Evolutionary conservation across 2,113 vertebrate species (phyloP).

Genomic region (Xenopus borealis): DNA sequence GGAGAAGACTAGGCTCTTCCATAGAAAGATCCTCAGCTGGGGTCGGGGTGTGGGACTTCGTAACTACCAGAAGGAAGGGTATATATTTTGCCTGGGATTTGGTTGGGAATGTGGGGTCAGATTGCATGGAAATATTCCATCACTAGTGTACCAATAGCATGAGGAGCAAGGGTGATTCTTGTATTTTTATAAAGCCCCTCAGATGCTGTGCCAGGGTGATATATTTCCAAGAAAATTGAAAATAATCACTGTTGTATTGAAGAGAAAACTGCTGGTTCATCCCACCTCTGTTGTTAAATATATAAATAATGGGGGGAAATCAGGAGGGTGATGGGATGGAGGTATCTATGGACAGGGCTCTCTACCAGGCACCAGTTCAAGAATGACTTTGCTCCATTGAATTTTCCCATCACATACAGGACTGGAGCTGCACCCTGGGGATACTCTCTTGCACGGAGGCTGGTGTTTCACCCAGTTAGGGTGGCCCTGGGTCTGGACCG

Average conservation of each 20-base stretch:
- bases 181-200: too few species aligned
- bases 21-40: conserved; percentile 1
- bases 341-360: neutral
- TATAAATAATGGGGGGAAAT: neutral
- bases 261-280: too few species aligned
- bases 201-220: too few species aligned
- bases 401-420: fast-evolving
- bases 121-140: too few species aligned
- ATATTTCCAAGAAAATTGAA: too few species aligned
- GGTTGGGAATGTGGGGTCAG: neutral
- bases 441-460: fast-evolving
- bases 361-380: neutral
- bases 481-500: conserved; percentile 12
- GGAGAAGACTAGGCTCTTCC: neutral
- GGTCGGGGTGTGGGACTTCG: neutral
- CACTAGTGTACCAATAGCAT: too few species aligned
- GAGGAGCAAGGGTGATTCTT: too few species aligned
- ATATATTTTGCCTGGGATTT: neutral
- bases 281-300: too few species aligned
- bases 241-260: too few species aligned
- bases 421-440: neutral
- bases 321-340: neutral
- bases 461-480: neutral
- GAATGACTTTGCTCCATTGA: neutral
- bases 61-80: neutral